These are phyloP conservation scores for Lordiphosa stackelbergi DNA, from an alignment of 1,140 invertebrate genomes.

Conservation along the genomic window DNA sequence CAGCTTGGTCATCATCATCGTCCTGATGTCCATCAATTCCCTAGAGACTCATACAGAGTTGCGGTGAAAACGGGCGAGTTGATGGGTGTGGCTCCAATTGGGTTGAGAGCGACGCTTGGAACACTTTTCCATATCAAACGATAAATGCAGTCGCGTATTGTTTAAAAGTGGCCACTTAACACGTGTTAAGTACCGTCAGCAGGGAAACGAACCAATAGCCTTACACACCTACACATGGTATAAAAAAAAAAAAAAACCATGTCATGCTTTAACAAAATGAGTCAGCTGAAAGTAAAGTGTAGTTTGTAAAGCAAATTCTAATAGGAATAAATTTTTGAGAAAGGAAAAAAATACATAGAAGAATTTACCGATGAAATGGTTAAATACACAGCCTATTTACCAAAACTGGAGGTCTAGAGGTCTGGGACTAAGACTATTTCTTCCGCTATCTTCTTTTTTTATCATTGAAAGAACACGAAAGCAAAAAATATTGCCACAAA, in stretches of 20 bases:
- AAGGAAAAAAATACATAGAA: too few species aligned
- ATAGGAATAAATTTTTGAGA: too few species aligned
- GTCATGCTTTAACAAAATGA: conserved; percentile 4
- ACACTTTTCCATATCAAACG: conserved; percentile 5
- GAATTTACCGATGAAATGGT: too few species aligned
- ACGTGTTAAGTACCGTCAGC: conserved; percentile 3
- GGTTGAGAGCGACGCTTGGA: background rate
- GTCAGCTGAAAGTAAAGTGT: too few species aligned
- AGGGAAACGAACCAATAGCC: background rate
- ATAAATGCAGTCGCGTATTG: conserved; percentile 12
- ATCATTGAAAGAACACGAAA: too few species aligned
- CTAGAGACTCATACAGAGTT: conserved; percentile 10
- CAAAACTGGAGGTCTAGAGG: too few species aligned
- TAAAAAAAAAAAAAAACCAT: conserved; percentile 1
- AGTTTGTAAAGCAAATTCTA: too few species aligned
- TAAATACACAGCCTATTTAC: too few species aligned
- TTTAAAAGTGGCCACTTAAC: conserved; percentile 15
- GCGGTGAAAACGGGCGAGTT: background rate
- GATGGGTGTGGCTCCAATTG: background rate
- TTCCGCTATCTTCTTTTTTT: too few species aligned
- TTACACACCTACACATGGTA: background rate
- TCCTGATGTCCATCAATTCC: conserved; percentile 39
- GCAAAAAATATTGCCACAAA: too few species aligned
- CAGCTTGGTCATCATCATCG: background rate
- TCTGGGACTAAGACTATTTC: too few species aligned